These are phyloP conservation scores for Lamprologus sp. DNA, from an alignment of 2,113 vertebrate genomes.

Conservation along the genomic window DNA sequence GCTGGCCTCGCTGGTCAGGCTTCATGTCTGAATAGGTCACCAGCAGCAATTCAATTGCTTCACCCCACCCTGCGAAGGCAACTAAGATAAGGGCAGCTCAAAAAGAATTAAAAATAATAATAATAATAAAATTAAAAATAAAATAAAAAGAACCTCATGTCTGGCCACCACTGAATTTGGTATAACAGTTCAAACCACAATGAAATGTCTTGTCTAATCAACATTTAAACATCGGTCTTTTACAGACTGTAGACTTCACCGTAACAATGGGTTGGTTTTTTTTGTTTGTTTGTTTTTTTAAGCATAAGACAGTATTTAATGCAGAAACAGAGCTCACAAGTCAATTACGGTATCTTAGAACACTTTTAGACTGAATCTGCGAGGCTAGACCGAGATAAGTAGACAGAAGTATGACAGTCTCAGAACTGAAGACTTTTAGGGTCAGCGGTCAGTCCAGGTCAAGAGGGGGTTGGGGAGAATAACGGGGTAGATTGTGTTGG, in stretches of 20 bases:
- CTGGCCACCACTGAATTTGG: slow-evolving; percentile 57
- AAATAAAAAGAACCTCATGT: not conserved
- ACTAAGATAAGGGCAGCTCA: slow-evolving; percentile 65
- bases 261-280: not conserved
- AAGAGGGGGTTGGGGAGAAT: not conserved
- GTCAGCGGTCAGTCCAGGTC: slow-evolving; percentile 66
- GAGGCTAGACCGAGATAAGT: slow-evolving; percentile 3
- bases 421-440: slow-evolving; percentile 52
- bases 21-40: slow-evolving; percentile 2
- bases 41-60: slow-evolving; percentile 45
- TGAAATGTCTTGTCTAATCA: slow-evolving; percentile 39
- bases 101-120: not conserved
- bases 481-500: slow-evolving; percentile 46
- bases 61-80: slow-evolving; percentile 67
- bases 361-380: slow-evolving; percentile 48
- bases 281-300: not conserved
- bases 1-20: slow-evolving; percentile 13
- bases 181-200: slow-evolving; percentile 60
- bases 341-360: slow-evolving; percentile 33
- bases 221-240: slow-evolving; percentile 28
- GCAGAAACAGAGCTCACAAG: slow-evolving; percentile 48
- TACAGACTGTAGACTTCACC: slow-evolving; percentile 7
- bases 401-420: slow-evolving; percentile 41
- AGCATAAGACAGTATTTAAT: slow-evolving; percentile 18
- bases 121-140: not conserved